Percentiles rank a stretch among this genome's conserved stretches.
Conservation (phyloP, 2,888 invertebrate species). For the Sicus ferrugineus region DNA sequence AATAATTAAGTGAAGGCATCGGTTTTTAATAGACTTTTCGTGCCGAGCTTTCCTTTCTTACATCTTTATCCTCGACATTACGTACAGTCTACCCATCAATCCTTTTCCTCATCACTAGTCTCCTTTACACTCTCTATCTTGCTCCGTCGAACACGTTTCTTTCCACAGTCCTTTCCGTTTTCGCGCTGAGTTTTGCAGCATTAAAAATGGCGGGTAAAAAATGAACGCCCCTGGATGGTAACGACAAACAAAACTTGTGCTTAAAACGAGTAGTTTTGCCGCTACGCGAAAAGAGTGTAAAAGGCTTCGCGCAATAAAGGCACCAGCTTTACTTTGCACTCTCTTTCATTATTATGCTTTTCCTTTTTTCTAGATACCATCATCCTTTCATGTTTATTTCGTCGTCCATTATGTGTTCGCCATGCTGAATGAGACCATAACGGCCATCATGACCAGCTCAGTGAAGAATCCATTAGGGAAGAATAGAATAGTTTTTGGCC, state of each 20-base stretch:
- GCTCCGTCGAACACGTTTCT: background rate
- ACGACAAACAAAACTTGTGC: no score
- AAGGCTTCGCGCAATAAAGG: no score
- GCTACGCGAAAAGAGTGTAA: no score
- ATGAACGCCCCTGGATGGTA: no score
- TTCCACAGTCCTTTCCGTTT: no score
- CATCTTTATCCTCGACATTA: no score
- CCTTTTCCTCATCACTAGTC: background rate
- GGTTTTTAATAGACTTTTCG: background rate
- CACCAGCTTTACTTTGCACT: background rate
- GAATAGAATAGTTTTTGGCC: constrained; percentile 18
- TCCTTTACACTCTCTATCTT: background rate
- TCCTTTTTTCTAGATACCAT: background rate
- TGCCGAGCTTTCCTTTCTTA: background rate
- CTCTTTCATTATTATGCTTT: no score
- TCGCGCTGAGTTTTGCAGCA: no score
- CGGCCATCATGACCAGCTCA: background rate
- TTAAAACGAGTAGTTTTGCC: no score
- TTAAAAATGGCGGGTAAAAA: no score
- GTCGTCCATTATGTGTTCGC: background rate
- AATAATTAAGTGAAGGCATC: background rate
- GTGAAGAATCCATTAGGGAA: constrained; percentile 30
- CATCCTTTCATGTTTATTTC: constrained; percentile 1
- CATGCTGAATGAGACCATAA: background rate
- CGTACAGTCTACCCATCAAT: background rate